These are phyloP conservation scores for Phalacrocorax pelagicus DNA, from an alignment of 2,113 vertebrate species.

Conservation along the genomic window DNA sequence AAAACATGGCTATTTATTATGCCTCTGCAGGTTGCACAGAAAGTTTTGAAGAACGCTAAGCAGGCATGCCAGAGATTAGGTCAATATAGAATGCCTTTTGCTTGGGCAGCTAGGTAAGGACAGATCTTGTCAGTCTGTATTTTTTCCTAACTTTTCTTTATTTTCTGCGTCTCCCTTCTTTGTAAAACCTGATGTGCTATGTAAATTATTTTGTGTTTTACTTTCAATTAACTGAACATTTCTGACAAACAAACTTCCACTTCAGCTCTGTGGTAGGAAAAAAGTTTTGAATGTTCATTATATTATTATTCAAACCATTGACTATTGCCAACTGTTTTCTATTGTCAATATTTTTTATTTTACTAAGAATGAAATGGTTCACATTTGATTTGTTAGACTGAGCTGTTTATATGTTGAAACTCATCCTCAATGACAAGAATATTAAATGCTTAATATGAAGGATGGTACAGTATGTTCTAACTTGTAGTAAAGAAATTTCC, in stretches of 20 bases:
- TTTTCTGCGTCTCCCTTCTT: neutral
- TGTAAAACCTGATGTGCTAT: neutral
- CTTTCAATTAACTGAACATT: neutral
- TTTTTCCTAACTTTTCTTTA: neutral
- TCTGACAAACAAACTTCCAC: neutral
- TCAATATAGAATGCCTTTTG: conserved; percentile 97
- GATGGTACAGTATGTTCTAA: too few species aligned
- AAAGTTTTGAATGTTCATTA: neutral
- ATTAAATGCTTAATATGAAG: too few species aligned
- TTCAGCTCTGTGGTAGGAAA: neutral
- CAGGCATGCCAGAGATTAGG: conserved; percentile 91
- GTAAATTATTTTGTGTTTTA: neutral
- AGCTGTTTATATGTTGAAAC: too few species aligned
- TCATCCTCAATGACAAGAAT: too few species aligned
- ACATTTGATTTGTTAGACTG: too few species aligned
- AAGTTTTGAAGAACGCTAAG: conserved; percentile 97
- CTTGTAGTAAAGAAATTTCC: too few species aligned
- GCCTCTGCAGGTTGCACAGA: conserved; percentile 88
- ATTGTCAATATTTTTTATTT: too few species aligned
- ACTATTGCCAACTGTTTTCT: neutral
- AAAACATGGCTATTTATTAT: neutral
- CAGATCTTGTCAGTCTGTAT: neutral
- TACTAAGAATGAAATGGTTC: too few species aligned
- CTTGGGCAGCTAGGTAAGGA: conserved; percentile 94
- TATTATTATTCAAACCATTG: neutral